These are phyloP conservation scores for Wasmannia auropunctata DNA, from an alignment of 1,140 invertebrate species.

Conservation along the genomic window DNA sequence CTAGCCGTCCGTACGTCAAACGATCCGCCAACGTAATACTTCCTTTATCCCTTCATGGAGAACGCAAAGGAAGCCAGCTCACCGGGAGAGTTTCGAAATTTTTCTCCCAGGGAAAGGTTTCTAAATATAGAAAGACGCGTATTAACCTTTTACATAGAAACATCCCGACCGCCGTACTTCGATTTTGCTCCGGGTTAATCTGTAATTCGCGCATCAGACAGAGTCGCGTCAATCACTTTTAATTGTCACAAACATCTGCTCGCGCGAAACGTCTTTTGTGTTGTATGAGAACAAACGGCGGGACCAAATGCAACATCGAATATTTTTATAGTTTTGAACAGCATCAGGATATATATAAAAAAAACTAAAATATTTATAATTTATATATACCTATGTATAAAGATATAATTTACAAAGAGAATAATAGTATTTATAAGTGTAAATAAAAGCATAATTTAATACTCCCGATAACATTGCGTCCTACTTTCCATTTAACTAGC, in stretches of 20 bases:
- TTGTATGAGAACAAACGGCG: neutral
- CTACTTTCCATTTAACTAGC: neutral
- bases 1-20: neutral
- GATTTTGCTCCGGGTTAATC: slow-evolving; percentile 51
- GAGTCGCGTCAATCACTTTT: slow-evolving; percentile 75
- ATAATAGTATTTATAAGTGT: neutral
- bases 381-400: neutral
- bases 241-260: slow-evolving; percentile 73
- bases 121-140: slow-evolving; percentile 66
- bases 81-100: slow-evolving; percentile 22
- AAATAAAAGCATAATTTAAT: neutral
- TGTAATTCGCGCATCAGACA: slow-evolving; percentile 55
- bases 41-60: slow-evolving; percentile 20
- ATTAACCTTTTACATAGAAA: slow-evolving; percentile 56
- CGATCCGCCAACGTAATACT: slow-evolving; percentile 28
- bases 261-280: neutral
- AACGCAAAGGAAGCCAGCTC: slow-evolving; percentile 9
- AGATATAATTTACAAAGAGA: neutral
- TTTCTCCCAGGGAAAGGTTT: slow-evolving; percentile 43
- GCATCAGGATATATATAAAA: neutral
- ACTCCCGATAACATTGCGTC: neutral
- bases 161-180: slow-evolving; percentile 26
- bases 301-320: neutral
- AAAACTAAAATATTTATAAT: neutral
- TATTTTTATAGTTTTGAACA: neutral